Evolutionary conservation across 2,888 invertebrate species (phyloP).

Genomic region (Phortica okadai): DNA sequence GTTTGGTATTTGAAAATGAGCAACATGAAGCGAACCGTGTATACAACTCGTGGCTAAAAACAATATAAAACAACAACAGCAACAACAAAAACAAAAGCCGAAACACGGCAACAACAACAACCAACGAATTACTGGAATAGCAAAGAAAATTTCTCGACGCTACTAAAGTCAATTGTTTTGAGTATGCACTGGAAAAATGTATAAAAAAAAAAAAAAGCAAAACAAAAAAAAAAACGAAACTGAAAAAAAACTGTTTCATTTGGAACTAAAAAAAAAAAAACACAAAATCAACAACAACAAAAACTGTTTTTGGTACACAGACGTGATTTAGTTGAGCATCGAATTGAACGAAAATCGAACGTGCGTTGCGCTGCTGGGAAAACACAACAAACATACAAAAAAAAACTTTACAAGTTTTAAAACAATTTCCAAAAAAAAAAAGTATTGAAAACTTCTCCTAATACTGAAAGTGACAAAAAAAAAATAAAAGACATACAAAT

Average conservation of each 20-base stretch:
- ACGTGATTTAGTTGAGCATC: constrained; percentile 21
- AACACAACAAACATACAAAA: background rate
- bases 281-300: constrained; percentile 11
- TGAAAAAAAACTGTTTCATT: background rate
- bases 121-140: constrained; percentile 25
- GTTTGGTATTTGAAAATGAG: background rate
- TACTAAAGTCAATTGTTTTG: constrained; percentile 4
- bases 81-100: constrained; percentile 20
- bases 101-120: constrained; percentile 37
- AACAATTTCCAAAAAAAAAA: background rate
- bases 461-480: background rate
- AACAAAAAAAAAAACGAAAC: background rate
- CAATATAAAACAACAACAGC: constrained; percentile 30
- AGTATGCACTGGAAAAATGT: constrained; percentile 7
- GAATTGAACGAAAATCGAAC: constrained; percentile 16
- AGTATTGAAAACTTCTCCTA: background rate
- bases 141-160: constrained; percentile 55
- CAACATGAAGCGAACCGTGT: background rate
- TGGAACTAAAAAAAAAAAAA: background rate
- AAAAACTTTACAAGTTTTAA: background rate
- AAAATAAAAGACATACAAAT: background rate
- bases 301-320: constrained; percentile 3
- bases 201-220: background rate
- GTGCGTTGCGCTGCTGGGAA: constrained; percentile 3
- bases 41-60: constrained; percentile 34